These are phyloP conservation scores for Anorthoa munda DNA, from an alignment of 2,888 invertebrate genomes.

Conservation along the genomic window DNA sequence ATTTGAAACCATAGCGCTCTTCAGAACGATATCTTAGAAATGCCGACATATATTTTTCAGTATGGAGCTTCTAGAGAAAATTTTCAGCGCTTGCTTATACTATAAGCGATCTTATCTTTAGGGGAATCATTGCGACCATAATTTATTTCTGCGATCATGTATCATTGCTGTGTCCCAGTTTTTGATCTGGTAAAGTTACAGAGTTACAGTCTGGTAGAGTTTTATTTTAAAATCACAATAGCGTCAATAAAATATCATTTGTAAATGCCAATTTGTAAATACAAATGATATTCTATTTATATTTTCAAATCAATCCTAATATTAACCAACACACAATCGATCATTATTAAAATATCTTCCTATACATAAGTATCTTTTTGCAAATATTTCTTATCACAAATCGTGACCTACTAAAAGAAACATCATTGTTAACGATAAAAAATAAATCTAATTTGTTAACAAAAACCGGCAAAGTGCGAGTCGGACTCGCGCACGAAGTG, in stretches of 20 bases:
- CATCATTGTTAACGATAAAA: background rate
- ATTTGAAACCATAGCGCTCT: no score
- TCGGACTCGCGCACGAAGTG: no score
- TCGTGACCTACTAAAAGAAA: conserved; percentile 40
- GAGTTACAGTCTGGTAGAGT: no score
- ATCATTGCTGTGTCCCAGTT: background rate
- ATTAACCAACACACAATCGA: conserved; percentile 19
- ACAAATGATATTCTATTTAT: background rate
- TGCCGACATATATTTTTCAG: no score
- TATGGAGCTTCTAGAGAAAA: no score
- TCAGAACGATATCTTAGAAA: no score
- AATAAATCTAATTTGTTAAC: background rate
- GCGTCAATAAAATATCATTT: no score
- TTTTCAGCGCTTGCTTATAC: no score
- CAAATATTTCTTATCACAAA: conserved; percentile 21
- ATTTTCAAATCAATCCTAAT: background rate
- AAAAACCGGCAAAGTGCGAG: no score
- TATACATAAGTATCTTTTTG: conserved; percentile 31
- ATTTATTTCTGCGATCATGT: background rate
- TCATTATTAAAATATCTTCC: conserved; percentile 21
- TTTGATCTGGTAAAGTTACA: no score
- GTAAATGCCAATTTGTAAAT: background rate
- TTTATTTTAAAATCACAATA: background rate
- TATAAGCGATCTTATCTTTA: no score
- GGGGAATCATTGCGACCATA: no score